Percentiles rank a stretch among this genome's conserved stretches.
Evolutionary conservation across 2,888 invertebrate genomes (phyloP).

Genomic region (Malthinus flaveolus): DNA sequence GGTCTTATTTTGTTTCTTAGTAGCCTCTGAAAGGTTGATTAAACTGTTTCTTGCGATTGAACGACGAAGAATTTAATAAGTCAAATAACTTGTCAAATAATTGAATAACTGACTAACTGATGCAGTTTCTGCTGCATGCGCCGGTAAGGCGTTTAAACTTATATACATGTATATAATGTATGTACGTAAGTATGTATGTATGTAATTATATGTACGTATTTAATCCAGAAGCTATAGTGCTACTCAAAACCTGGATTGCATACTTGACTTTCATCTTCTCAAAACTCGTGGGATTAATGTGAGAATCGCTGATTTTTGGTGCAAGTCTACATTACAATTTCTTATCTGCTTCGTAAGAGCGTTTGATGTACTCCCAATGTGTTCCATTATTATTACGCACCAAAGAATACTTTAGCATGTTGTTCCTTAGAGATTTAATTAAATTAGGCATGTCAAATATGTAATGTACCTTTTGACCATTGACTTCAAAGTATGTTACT

Average conservation of each 20-base stretch:
- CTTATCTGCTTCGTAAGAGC: slow-evolving; percentile 31
- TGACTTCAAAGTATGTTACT: slow-evolving; percentile 27
- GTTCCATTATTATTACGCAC: slow-evolving; percentile 15
- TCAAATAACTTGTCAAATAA: too few species aligned
- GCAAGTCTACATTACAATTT: slow-evolving; percentile 15
- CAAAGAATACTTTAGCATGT: slow-evolving; percentile 27
- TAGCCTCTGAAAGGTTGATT: too few species aligned
- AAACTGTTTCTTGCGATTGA: too few species aligned
- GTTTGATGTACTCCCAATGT: slow-evolving; percentile 23
- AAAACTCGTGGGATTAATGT: slow-evolving; percentile 32
- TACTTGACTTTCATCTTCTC: slow-evolving; percentile 35
- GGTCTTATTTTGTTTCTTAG: too few species aligned
- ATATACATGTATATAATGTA: too few species aligned
- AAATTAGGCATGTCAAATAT: slow-evolving; percentile 35
- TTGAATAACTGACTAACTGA: too few species aligned
- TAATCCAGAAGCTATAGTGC: slow-evolving; percentile 32
- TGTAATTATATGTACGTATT: slow-evolving; percentile 28
- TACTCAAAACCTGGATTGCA: slow-evolving; percentile 33
- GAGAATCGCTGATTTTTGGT: slow-evolving; percentile 32
- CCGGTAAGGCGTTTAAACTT: slow-evolving; percentile 26
- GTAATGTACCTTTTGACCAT: slow-evolving; percentile 28
- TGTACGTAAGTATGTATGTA: too few species aligned
- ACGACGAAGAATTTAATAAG: too few species aligned
- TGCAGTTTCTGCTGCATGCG: slow-evolving; percentile 7
- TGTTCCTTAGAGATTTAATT: slow-evolving; percentile 32